These are phyloP conservation scores for Archips crataeganus DNA, from an alignment of 2,888 invertebrate genomes.

Conservation along the genomic window DNA sequence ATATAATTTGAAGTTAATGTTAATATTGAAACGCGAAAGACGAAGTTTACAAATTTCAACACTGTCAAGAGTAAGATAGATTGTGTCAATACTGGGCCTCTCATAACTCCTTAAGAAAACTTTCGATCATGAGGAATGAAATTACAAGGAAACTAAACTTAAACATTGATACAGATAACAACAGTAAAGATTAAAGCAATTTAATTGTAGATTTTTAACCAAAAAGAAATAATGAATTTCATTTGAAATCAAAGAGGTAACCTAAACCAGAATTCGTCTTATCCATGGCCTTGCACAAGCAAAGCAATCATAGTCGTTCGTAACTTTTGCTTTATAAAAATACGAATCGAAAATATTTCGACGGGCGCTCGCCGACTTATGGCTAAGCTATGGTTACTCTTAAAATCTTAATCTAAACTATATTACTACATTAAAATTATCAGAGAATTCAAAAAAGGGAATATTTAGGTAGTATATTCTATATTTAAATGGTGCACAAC, in stretches of 20 bases:
- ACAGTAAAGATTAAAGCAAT: not conserved
- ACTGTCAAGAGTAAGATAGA: constrained; percentile 58
- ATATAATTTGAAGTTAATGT: constrained; percentile 27
- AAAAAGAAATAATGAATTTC: not conserved
- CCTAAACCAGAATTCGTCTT: constrained; percentile 51
- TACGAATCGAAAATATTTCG: constrained; percentile 85
- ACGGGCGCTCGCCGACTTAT: constrained; percentile 81
- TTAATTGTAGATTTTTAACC: not conserved
- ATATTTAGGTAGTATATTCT: constrained; percentile 80
- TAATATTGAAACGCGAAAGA: constrained; percentile 29
- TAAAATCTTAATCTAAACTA: constrained; percentile 79
- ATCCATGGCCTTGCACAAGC: constrained; percentile 82
- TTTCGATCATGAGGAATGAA: constrained; percentile 16
- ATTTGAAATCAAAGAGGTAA: constrained; percentile 12
- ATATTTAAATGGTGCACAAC: constrained; percentile 85
- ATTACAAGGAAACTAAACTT: not conserved
- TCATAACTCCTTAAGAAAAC: constrained; percentile 57
- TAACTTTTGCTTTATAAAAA: constrained; percentile 85
- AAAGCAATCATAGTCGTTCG: constrained; percentile 82
- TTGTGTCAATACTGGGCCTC: constrained; percentile 73
- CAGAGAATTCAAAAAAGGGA: constrained; percentile 85
- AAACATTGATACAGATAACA: not conserved
- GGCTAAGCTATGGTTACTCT: constrained; percentile 81
- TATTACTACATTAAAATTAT: constrained; percentile 83
- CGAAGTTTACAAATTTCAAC: constrained; percentile 29